Percentiles rank a stretch among this genome's conserved stretches.
phyloP scores from a whole-genome alignment of 2,797 vertebrate genomes.

The Gambusia yucatana region DNA sequence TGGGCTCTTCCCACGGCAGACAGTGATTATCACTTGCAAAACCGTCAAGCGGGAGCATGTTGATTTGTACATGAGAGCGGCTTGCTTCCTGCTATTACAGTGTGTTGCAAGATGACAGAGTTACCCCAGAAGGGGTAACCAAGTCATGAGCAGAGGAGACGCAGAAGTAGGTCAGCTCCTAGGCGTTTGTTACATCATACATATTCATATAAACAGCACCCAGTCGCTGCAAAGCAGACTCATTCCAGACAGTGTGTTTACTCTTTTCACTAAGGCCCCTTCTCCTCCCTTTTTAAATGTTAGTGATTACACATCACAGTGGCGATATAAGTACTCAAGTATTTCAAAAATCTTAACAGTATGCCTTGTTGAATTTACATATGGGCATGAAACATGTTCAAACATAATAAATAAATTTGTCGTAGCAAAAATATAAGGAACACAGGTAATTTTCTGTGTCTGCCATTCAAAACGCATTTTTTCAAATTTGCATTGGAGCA shows the following conservation, averaged over 20 bases:
- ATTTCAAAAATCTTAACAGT: constrained; percentile 3
- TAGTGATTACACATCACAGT: constrained; percentile 45
- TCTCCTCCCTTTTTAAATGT: constrained; percentile 58
- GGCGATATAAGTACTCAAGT: constrained; percentile 26
- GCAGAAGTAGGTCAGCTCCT: constrained; percentile 79
- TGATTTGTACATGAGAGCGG: constrained; percentile 62
- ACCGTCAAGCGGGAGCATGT: constrained; percentile 52
- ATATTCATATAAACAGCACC: constrained; percentile 80
- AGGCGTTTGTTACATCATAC: constrained; percentile 78
- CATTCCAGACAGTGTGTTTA: constrained; percentile 64
- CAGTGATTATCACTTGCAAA: constrained; percentile 49
- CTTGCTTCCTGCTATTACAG: constrained; percentile 75
- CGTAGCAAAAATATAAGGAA: neutral
- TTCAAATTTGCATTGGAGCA: neutral
- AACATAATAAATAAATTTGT: neutral
- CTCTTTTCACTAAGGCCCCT: constrained; percentile 57
- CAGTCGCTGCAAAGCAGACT: constrained; percentile 70
- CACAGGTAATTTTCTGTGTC: neutral
- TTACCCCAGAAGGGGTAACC: constrained; percentile 73
- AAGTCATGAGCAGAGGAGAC: constrained; percentile 74
- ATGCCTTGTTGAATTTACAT: neutral
- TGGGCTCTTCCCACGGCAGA: constrained; percentile 29
- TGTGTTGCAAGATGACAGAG: constrained; percentile 76
- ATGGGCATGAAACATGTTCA: neutral
- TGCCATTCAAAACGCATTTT: neutral